Percentiles rank a stretch among this genome's conserved stretches.
Evolutionary conservation across 2,113 vertebrate species (phyloP).

Genomic region (Chroicocephalus ridibundus): DNA sequence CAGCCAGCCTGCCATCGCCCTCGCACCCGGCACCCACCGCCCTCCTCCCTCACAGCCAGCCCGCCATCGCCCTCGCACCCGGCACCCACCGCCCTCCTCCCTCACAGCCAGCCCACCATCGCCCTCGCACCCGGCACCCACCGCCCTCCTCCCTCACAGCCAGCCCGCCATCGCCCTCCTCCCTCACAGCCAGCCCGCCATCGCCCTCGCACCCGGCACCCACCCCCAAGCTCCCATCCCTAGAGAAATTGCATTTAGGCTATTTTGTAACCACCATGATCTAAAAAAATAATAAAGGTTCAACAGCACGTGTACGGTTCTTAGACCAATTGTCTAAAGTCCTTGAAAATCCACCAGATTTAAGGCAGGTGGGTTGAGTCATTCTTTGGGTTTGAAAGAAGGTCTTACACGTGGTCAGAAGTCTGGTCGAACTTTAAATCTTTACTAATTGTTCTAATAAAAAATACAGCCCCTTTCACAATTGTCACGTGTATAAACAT

Average conservation of each 20-base stretch:
- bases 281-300: background rate
- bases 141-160: background rate
- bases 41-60: too few relatives aligned
- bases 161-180: too few relatives aligned
- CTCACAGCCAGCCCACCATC: background rate
- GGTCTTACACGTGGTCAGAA: background rate
- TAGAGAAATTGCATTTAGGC: background rate
- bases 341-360: background rate
- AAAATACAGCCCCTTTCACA: background rate
- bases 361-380: fast-evolving
- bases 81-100: too few relatives aligned
- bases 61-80: too few relatives aligned
- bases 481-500: background rate
- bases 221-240: background rate
- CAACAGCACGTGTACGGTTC: background rate
- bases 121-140: too few relatives aligned
- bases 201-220: too few relatives aligned
- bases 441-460: background rate
- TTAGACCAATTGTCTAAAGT: background rate
- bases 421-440: background rate
- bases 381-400: background rate
- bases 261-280: background rate
- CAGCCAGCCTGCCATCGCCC: too few relatives aligned
- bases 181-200: too few relatives aligned
- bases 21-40: fast-evolving